These are phyloP conservation scores for Sussaba pulchella DNA, from an alignment of 2,888 invertebrate species.

Conservation along the genomic window DNA sequence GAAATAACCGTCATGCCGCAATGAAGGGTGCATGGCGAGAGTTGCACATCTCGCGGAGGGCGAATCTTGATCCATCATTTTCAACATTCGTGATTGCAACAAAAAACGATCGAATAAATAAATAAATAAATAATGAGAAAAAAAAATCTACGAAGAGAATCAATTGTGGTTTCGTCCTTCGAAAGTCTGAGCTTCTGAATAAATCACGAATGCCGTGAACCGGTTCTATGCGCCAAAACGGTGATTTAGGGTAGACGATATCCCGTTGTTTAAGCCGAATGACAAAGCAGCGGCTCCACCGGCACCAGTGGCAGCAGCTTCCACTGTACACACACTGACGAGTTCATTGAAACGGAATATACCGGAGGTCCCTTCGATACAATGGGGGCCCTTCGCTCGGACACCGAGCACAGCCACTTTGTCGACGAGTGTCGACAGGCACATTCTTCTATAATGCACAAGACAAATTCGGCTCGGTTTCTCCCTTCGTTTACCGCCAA, in stretches of 20 bases:
- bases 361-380: conserved; percentile 69
- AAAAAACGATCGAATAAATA: too few relatives aligned
- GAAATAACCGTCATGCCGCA: conserved; percentile 73
- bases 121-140: too few relatives aligned
- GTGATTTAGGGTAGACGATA: conserved; percentile 54
- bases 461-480: conserved; percentile 71
- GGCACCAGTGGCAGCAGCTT: conserved; percentile 31
- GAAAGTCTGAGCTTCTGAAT: conserved; percentile 53
- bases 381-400: conserved; percentile 67
- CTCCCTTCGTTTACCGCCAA: conserved; percentile 23
- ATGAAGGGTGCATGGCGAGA: conserved; percentile 50
- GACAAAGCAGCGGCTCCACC: conserved; percentile 77
- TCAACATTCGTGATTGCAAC: conserved; percentile 1
- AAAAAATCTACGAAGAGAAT: conserved; percentile 6
- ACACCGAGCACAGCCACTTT: conserved; percentile 71
- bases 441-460: conserved; percentile 80
- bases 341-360: conserved; percentile 71
- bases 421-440: conserved; percentile 71
- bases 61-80: conserved; percentile 44
- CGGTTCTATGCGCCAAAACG: conserved; percentile 30
- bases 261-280: conserved; percentile 80
- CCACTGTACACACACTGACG: conserved; percentile 71
- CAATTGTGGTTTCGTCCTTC: not conserved
- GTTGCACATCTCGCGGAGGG: conserved; percentile 24
- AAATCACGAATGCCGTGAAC: conserved; percentile 56